These are phyloP conservation scores for Netelia melanura DNA, from an alignment of 2,888 invertebrate genomes.

Conservation along the genomic window DNA sequence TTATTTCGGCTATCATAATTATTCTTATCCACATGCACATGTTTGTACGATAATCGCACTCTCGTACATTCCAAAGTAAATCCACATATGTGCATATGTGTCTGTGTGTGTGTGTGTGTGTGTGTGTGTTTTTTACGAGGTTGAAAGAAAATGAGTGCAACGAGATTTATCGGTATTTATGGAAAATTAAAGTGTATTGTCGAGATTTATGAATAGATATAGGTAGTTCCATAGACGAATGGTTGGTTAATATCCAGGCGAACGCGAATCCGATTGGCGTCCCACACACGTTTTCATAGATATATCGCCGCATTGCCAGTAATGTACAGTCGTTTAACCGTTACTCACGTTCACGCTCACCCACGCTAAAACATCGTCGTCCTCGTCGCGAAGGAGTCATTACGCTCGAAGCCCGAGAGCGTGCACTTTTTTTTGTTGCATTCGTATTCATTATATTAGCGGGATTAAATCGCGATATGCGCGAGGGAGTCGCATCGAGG, in stretches of 20 bases:
- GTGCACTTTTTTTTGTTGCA: conserved; percentile 41
- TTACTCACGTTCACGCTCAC: conserved; percentile 62
- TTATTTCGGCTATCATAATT: conserved; percentile 68
- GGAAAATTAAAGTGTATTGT: background rate
- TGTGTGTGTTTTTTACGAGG: background rate
- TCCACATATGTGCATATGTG: background rate
- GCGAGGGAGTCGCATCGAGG: background rate
- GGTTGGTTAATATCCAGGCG: conserved; percentile 24
- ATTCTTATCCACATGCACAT: conserved; percentile 10
- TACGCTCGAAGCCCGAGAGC: conserved; percentile 42
- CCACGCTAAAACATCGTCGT: conserved; percentile 30
- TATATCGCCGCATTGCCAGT: conserved; percentile 22
- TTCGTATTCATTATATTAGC: conserved; percentile 41
- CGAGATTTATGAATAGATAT: no score
- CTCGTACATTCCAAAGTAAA: no score
- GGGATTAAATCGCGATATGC: conserved; percentile 13
- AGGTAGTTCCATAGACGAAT: background rate
- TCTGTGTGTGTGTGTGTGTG: background rate
- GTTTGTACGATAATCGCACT: no score
- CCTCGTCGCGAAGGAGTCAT: conserved; percentile 39
- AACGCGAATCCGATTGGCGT: conserved; percentile 56
- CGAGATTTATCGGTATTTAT: conserved; percentile 29
- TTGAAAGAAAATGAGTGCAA: background rate
- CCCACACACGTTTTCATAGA: conserved; percentile 45
- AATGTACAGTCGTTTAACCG: conserved; percentile 56